Conservation (phyloP, 2,888 invertebrate genomes). For the Mellilla xanthometata region DNA sequence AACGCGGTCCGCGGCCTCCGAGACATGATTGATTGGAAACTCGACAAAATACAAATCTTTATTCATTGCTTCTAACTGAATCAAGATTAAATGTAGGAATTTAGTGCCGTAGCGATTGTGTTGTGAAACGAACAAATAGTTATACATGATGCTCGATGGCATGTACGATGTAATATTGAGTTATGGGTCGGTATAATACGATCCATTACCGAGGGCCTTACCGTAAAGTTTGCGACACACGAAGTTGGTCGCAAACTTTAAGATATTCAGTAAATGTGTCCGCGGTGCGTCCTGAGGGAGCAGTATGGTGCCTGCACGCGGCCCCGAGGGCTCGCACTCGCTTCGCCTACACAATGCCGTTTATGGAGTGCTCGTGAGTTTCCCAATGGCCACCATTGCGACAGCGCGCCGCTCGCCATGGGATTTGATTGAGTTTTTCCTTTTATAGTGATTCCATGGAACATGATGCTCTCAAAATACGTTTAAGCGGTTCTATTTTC, state of each 20-base stretch:
- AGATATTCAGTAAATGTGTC: constrained; percentile 56
- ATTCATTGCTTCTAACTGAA: constrained; percentile 14
- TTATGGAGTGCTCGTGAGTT: constrained; percentile 29
- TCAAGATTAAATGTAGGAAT: constrained; percentile 10
- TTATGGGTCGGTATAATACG: constrained; percentile 24
- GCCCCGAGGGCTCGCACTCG: constrained; percentile 37
- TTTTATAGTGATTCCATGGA: neutral
- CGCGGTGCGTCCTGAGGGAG: constrained; percentile 49
- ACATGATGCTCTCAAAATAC: too few relatives aligned
- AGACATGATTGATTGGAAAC: constrained; percentile 28
- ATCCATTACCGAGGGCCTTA: constrained; percentile 27
- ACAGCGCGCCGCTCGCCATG: constrained; percentile 15
- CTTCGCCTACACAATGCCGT: constrained; percentile 34
- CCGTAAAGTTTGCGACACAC: constrained; percentile 31
- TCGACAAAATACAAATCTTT: constrained; percentile 26
- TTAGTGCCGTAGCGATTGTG: neutral
- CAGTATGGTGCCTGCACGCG: constrained; percentile 59
- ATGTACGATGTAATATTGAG: constrained; percentile 11
- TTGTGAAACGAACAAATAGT: neutral
- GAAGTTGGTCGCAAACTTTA: constrained; percentile 29
- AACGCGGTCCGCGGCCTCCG: constrained; percentile 16
- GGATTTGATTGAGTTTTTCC: constrained; percentile 29
- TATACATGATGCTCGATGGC: neutral
- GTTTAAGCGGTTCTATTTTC: too few relatives aligned
- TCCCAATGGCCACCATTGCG: constrained; percentile 19